Base-by-base conservation (phyloP, 2,888 invertebrate genomes). In the Torymus aiolomorphi region DNA sequence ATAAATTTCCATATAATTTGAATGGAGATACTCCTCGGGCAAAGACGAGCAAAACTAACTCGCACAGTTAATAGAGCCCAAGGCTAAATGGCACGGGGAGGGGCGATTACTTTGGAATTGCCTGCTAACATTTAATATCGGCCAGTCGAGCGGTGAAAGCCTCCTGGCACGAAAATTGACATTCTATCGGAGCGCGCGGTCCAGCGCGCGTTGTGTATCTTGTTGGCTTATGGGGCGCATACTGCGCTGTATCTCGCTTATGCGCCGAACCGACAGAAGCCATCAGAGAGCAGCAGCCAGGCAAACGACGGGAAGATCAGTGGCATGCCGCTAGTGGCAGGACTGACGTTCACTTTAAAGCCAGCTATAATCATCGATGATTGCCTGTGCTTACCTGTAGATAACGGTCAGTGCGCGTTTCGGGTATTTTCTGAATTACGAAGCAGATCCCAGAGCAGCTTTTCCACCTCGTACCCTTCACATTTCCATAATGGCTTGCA, bases 101-200 rank as follows among this genome's bases (percentile, higher is more conserved):
- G 66, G 62, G 73, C 87, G 85, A 87, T 88, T 87, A 88, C 86
- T 83, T 80, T 80, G 85, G 86, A 88, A 88, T 88, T 86, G 87
- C 86, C 84, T 85, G 87, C 87, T 86, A 87, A 87, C 88, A 86
- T 88, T 88, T 88, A 88, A 88, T 88, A 88, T 88, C 86, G 86
- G 82, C 81, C 81, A 82, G 77, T 77, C 78, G 80, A 70, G 82
- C 81, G 84, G 86, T 84, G 86, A 86, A 88, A 86, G 88, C 86
- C 81, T 77, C 31, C 77, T 76, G 83, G 82, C 85, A 85, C 85
- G 86, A 87, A 88, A 88, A 88, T 88, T 87, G 86, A 85, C 87
- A 87, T 85, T 86, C 85, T 82, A 82, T 82, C 78, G 82, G 80
- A 3, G 24, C 24, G n/a, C n/a, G n/a, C n/a, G n/a, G n/a, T n/a